A percentile compares a stretch with the other conserved stretches of the same genome.
Conservation (phyloP, 2,113 vertebrate genomes). For the Triplophysa rosa region DNA sequence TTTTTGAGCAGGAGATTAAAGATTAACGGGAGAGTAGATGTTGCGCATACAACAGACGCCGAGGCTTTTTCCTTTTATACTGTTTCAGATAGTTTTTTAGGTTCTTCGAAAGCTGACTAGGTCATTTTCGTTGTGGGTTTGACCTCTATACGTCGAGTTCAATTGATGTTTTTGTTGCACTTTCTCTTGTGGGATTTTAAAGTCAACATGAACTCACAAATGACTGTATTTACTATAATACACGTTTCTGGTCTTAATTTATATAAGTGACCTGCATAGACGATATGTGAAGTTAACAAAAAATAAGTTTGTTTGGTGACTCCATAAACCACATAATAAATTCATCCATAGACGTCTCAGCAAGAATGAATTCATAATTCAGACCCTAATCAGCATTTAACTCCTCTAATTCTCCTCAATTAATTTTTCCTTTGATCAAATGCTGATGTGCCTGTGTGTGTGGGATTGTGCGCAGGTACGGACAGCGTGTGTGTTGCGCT, state of each 20-base stretch:
- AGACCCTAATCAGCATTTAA: constrained; percentile 29
- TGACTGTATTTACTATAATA: too few relatives aligned
- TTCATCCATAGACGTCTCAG: constrained; percentile 18
- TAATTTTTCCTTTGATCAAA: constrained; percentile 21
- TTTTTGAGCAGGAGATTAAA: constrained; percentile 15
- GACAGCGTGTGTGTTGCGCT: constrained; percentile 6
- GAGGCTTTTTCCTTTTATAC: not conserved
- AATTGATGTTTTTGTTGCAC: not conserved
- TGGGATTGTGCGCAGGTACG: not conserved
- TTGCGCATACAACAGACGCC: not conserved
- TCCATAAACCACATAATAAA: constrained; percentile 29
- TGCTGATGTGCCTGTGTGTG: constrained; percentile 11
- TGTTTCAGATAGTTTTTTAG: not conserved
- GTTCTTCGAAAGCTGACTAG: not conserved
- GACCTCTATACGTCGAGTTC: constrained; percentile 18
- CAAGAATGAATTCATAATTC: constrained; percentile 29
- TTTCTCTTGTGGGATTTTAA: too few relatives aligned
- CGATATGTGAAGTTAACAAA: too few relatives aligned
- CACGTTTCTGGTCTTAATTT: too few relatives aligned
- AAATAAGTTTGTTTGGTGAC: constrained; percentile 19
- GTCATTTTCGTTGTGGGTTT: not conserved
- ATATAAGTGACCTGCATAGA: too few relatives aligned
- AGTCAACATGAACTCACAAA: too few relatives aligned
- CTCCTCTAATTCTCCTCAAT: constrained; percentile 28
- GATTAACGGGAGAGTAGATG: not conserved